phyloP scores from a whole-genome alignment of 1,140 invertebrate species.

The Formica exsecta region DNA sequence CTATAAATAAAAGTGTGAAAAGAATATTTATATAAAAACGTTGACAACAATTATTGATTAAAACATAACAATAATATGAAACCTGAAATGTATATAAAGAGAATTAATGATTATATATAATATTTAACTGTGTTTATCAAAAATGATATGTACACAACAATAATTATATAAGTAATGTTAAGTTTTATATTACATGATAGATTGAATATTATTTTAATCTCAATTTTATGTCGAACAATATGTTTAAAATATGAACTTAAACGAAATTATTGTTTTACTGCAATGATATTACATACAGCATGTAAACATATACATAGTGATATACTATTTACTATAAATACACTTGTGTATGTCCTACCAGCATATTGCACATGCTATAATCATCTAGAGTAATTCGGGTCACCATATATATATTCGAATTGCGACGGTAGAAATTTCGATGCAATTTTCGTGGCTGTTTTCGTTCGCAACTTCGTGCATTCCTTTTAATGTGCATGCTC shows the following conservation, averaged over 20 bases:
- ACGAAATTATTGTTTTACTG: background rate
- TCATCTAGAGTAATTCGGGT: background rate
- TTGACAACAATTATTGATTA: background rate
- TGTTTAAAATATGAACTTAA: background rate
- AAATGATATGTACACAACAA: no score
- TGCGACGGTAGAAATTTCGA: background rate
- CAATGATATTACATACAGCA: background rate
- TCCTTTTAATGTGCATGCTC: background rate
- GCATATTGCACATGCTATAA: background rate
- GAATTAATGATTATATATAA: background rate
- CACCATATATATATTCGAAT: background rate
- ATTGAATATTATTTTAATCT: no score
- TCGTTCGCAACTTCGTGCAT: background rate
- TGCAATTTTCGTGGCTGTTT: background rate
- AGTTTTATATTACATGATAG: no score
- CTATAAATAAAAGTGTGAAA: background rate
- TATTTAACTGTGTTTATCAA: no score
- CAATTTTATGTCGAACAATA: no score
- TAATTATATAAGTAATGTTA: no score
- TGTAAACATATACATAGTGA: no score
- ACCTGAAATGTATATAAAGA: background rate
- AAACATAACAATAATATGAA: background rate
- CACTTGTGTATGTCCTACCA: no score
- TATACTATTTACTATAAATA: background rate
- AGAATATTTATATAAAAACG: background rate